phyloP scores from a whole-genome alignment of 2,888 invertebrate genomes.

The Eupeodes latifasciatus region DNA sequence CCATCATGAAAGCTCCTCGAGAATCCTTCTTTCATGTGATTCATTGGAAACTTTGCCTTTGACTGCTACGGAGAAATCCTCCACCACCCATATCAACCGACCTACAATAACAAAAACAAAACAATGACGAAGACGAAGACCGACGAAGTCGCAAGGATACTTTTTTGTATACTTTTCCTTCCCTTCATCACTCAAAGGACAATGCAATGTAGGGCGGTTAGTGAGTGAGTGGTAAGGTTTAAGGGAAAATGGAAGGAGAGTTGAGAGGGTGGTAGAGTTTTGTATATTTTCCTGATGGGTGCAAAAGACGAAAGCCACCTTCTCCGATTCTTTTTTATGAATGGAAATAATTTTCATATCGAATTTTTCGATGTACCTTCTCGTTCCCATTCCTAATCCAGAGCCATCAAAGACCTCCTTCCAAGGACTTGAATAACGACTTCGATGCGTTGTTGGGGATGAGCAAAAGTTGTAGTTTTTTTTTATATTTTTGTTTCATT shows the following conservation, averaged over 20 bases:
- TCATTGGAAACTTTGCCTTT: constrained; percentile 49
- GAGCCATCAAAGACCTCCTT: no score
- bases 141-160: constrained; percentile 48
- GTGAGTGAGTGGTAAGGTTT: constrained; percentile 21
- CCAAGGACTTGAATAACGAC: constrained; percentile 54
- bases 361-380: constrained; percentile 64
- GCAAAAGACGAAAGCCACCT: constrained; percentile 56
- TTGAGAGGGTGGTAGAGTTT: background rate
- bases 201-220: constrained; percentile 46
- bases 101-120: background rate
- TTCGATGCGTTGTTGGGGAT: constrained; percentile 20
- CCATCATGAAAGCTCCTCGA: constrained; percentile 26
- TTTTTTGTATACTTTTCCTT: constrained; percentile 52
- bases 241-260: background rate
- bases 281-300: constrained; percentile 22
- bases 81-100: background rate
- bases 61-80: constrained; percentile 55
- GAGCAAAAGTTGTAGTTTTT: constrained; percentile 44
- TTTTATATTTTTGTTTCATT: constrained; percentile 31
- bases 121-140: background rate
- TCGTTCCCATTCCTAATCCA: constrained; percentile 1
- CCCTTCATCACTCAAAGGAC: constrained; percentile 75
- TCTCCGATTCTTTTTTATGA: constrained; percentile 68
- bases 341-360: constrained; percentile 73
- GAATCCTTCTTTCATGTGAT: constrained; percentile 60